Percentiles rank a stretch among this genome's conserved stretches.
Conservation (phyloP, 2,888 invertebrate species). For the Diabrotica balteata region DNA sequence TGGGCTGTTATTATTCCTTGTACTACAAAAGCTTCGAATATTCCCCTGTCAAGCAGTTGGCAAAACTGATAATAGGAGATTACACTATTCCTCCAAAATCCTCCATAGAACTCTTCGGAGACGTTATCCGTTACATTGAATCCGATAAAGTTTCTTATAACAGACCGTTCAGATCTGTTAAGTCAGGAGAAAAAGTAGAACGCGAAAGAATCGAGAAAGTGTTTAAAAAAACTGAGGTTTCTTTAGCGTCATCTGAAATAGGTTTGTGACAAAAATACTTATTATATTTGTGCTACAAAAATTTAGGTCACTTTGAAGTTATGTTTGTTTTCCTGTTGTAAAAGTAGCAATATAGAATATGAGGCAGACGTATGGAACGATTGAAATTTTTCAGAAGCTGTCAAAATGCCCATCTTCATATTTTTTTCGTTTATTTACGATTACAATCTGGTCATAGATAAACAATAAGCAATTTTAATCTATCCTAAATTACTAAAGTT, state of each 20-base stretch:
- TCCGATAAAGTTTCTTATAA: slow-evolving; percentile 30
- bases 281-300: no score
- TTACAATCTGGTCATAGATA: no score
- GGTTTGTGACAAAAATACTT: no score
- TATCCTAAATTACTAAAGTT: no score
- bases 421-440: no score
- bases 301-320: no score
- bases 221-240: slow-evolving; percentile 30
- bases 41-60: slow-evolving; percentile 62
- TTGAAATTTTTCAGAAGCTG: no score
- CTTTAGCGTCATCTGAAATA: neutral
- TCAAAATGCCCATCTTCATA: no score
- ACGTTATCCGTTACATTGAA: slow-evolving; percentile 42
- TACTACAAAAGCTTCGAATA: slow-evolving; percentile 65
- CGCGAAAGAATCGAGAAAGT: slow-evolving; percentile 28
- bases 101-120: slow-evolving; percentile 60
- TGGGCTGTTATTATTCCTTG: slow-evolving; percentile 67
- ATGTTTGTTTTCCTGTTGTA: no score
- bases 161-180: slow-evolving; percentile 18
- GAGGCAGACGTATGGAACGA: no score
- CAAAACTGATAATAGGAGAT: slow-evolving; percentile 58
- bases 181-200: slow-evolving; percentile 28
- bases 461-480: no score
- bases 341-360: no score
- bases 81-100: slow-evolving; percentile 53